Conservation (phyloP, 2,888 invertebrate species). For the Limnephilus auricula region DNA sequence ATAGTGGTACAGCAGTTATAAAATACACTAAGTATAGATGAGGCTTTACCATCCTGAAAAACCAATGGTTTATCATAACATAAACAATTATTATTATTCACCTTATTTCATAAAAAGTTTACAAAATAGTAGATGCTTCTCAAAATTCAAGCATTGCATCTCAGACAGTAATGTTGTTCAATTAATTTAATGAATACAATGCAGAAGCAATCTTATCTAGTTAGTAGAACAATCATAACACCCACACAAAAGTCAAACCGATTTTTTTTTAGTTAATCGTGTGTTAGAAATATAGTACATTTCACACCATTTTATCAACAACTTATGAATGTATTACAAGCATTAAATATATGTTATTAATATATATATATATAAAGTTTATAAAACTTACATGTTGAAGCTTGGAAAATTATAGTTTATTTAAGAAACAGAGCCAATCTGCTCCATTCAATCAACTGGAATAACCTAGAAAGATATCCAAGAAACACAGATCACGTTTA, state of each 20-base stretch:
- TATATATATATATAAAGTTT: not conserved
- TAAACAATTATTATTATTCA: not conserved
- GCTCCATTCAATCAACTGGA: not conserved
- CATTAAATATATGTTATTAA: not conserved
- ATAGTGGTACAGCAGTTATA: conserved; percentile 35
- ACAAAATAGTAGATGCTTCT: not conserved
- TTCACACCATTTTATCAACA: not conserved
- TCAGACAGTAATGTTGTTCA: not conserved
- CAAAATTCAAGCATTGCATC: not conserved
- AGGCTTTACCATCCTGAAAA: conserved; percentile 43
- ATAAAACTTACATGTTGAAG: not conserved
- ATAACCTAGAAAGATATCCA: not conserved
- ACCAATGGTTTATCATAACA: not conserved
- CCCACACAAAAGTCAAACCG: not conserved
- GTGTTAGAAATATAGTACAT: not conserved
- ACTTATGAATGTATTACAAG: not conserved
- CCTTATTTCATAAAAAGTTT: not conserved
- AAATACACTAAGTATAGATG: conserved; percentile 27
- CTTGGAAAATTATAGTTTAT: not conserved
- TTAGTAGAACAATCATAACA: not conserved
- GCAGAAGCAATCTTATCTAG: not conserved
- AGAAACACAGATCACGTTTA: not conserved
- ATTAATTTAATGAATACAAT: not conserved
- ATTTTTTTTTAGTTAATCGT: not conserved
- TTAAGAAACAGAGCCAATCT: not conserved